Evolutionary conservation across 2,113 vertebrate species (phyloP).

Genomic region (Neotoma lepida): DNA sequence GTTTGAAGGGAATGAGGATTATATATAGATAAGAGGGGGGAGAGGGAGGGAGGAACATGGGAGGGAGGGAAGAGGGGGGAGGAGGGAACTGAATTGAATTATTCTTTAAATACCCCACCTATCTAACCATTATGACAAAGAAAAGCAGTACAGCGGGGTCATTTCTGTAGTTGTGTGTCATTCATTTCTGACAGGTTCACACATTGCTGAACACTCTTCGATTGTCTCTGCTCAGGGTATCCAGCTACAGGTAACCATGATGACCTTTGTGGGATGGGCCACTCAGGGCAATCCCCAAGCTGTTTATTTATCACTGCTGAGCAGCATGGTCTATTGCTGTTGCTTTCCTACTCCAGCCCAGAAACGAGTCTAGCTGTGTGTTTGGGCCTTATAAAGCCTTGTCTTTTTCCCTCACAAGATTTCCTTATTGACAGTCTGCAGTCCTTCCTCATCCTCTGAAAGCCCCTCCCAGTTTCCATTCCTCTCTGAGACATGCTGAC

Average conservation of each 20-base stretch:
- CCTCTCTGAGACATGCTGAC: accelerated
- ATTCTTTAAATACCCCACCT: neutral
- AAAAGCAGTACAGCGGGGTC: neutral
- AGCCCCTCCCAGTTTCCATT: neutral
- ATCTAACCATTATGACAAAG: neutral
- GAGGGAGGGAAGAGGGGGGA: too few relatives aligned
- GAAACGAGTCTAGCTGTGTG: neutral
- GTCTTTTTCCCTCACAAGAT: neutral
- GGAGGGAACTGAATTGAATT: neutral
- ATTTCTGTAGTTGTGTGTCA: neutral
- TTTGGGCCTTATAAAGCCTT: neutral
- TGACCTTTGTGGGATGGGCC: neutral
- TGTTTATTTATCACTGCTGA: too few relatives aligned
- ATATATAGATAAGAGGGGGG: constrained; percentile 9
- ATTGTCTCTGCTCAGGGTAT: neutral
- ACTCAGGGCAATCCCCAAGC: neutral
- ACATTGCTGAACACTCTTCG: neutral
- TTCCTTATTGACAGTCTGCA: neutral
- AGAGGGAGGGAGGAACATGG: too few relatives aligned
- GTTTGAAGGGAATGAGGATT: neutral
- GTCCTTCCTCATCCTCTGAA: neutral
- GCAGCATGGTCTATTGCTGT: accelerated
- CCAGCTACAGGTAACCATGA: accelerated
- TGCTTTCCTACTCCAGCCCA: neutral
- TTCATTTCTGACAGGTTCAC: neutral